Evolutionary conservation across 2,113 vertebrate genomes (phyloP), one percentile per base, ranked within the genome.

Genomic region (Phyllopteryx taeniolatus): DNA sequence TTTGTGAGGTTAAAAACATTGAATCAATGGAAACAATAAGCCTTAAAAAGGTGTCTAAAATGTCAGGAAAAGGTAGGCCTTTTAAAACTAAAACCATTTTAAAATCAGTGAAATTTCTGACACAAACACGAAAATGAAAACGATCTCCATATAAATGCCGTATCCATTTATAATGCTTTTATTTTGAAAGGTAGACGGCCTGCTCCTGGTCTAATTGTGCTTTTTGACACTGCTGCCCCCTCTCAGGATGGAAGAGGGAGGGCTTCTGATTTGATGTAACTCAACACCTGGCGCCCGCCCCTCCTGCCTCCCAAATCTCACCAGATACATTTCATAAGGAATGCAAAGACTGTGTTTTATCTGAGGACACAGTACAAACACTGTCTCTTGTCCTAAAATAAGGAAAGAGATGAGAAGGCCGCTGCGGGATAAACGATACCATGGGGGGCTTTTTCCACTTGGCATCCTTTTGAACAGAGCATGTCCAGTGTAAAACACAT

Each of bases 281-380:
- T 85, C 86, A 91, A 91, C 88, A 93, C 92, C 88, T 86, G 87
- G 84, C 85, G 80, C 89, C 84, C 88, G 86, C 86, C 88, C 86
- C 85, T 86, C 87, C 88, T 81, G 85, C 87, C 81, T 90, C 89
- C 89, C 83, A 83, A 89, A 91, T 90, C 89, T 89, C 79, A 82
- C 86, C 87, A 90, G 89, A 91, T 90, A 87, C 77, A 87, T 91
- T 91, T 89, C 90, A 85, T 76, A 79, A 86, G 87, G 90, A 91
- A 90, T 90, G 89, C 86, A 65, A 89, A 89, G 85, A 88, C 90
- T 87, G 89, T 89, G 88, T 85, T 91, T 90, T 91, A 90, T 90
- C 87, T 85, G 75, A 77, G 85, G 82, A 87, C 87, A 88, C 79
- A 87, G 87, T 76, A 84, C 86, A 83, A 87, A 90, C 87, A 88